Evolutionary conservation across 2,797 vertebrate genomes (phyloP).

Genomic region (Amblyraja radiata): DNA sequence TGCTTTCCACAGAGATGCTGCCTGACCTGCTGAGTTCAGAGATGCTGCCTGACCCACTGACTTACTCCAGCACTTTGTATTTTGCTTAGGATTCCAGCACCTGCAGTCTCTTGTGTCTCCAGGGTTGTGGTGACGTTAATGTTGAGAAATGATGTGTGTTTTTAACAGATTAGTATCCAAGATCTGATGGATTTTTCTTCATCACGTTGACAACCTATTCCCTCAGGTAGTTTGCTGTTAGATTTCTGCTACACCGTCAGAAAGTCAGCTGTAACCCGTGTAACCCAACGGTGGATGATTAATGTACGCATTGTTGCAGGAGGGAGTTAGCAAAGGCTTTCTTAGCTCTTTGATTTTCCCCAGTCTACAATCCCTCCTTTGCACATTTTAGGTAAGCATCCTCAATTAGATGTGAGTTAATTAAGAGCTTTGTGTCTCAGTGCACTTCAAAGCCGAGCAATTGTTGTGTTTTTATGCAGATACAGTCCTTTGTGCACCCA

Average conservation of each 20-base stretch:
- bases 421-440: background rate
- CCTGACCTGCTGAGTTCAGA: too few relatives aligned
- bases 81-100: too few relatives aligned
- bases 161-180: background rate
- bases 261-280: background rate
- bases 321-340: background rate
- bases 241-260: background rate
- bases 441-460: background rate
- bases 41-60: too few relatives aligned
- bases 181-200: background rate
- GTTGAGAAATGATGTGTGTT: background rate
- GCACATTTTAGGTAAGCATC: background rate
- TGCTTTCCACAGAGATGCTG: too few relatives aligned
- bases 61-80: too few relatives aligned
- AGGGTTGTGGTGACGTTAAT: too few relatives aligned
- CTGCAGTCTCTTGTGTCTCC: too few relatives aligned
- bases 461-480: background rate
- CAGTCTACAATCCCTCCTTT: background rate
- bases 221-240: background rate
- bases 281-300: background rate
- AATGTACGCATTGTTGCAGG: background rate
- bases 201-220: background rate
- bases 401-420: background rate
- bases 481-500: background rate
- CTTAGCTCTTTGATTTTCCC: constrained; percentile 19